Evolutionary conservation across 2,797 vertebrate genomes (phyloP).

Genomic region (Uromys caudimaculatus): DNA sequence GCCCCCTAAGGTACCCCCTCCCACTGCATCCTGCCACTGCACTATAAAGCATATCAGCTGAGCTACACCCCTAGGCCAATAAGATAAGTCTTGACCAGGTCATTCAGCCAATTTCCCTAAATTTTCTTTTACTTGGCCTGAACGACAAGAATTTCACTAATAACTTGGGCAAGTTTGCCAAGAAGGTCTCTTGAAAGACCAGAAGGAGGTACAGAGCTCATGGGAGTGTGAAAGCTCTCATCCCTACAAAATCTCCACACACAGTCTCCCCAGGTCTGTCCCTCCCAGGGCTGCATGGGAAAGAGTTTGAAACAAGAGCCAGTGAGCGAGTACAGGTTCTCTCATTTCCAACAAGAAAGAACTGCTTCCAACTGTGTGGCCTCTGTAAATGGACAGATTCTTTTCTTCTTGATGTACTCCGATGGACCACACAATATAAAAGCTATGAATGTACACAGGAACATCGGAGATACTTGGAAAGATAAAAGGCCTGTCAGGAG

Average conservation of each 20-base stretch:
- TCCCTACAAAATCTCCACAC: background rate
- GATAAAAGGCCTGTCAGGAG: background rate
- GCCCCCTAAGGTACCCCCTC: no score
- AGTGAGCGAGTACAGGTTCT: background rate
- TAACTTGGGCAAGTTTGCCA: background rate
- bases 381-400: background rate
- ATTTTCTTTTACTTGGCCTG: background rate
- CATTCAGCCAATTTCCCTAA: background rate
- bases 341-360: background rate
- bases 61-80: background rate
- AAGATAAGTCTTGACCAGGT: constrained; percentile 8
- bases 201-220: background rate
- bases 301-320: background rate
- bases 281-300: background rate
- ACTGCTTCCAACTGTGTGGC: background rate
- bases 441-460: background rate
- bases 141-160: background rate
- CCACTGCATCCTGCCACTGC: no score
- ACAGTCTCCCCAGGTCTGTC: background rate
- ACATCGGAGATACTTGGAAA: background rate
- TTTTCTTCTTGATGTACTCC: background rate
- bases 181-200: background rate
- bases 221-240: background rate
- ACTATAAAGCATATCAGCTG: background rate
- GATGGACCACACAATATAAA: background rate